phyloP scores from a whole-genome alignment of 2,797 vertebrate species.

The Denticeps clupeoides region DNA sequence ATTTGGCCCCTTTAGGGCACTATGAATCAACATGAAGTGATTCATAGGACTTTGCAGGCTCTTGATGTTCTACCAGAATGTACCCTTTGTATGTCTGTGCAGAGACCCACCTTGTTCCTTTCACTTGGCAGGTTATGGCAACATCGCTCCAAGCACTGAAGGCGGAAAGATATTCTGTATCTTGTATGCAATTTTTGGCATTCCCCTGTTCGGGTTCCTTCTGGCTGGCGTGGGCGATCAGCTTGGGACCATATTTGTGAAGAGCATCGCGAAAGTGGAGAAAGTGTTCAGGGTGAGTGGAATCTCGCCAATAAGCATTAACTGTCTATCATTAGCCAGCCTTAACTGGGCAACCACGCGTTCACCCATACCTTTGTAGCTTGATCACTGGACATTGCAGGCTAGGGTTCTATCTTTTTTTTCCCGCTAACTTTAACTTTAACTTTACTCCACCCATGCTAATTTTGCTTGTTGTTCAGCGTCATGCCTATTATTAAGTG shows the following conservation, averaged over 20 bases:
- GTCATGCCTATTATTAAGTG: too few relatives aligned
- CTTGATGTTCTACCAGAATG: too few relatives aligned
- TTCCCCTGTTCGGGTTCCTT: conserved; percentile 91
- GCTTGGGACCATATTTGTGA: conserved; percentile 96
- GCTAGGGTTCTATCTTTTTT: too few relatives aligned
- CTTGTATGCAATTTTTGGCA: conserved; percentile 91
- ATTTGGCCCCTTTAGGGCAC: too few relatives aligned
- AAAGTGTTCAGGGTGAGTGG: conserved; percentile 86
- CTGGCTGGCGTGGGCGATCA: conserved; percentile 92
- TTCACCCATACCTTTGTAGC: too few relatives aligned
- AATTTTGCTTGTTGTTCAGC: too few relatives aligned
- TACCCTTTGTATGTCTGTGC: background rate
- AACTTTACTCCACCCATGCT: too few relatives aligned
- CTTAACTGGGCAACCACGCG: too few relatives aligned
- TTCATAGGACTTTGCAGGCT: too few relatives aligned
- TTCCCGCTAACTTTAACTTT: too few relatives aligned
- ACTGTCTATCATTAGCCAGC: background rate
- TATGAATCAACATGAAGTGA: too few relatives aligned
- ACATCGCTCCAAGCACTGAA: conserved; percentile 75
- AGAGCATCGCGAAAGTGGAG: conserved; percentile 88
- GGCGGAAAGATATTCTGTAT: conserved; percentile 96
- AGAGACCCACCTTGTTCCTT: background rate
- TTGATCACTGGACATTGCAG: too few relatives aligned
- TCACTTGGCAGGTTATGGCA: conserved; percentile 47
- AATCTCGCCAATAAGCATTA: background rate